Evolutionary conservation across 2,797 vertebrate genomes (phyloP), one percentile per base, ranked within the genome.

Genomic region (Spinibarbus caldwelli): DNA sequence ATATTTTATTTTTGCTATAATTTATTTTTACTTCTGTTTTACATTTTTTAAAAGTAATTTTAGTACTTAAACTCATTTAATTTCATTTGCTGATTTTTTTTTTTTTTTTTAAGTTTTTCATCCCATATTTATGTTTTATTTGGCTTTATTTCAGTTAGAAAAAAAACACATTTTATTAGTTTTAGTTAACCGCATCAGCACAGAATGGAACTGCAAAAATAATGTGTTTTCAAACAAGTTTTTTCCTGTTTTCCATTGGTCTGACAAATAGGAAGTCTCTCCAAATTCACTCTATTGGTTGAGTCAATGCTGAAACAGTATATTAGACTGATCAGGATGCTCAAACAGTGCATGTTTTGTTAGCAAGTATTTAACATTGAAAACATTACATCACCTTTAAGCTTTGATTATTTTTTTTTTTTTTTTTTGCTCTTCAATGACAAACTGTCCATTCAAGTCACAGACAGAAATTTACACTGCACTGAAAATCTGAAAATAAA

Each of bases 401-500:
- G 8, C 31, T 36, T 52, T 12, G 0, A 21, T 21, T 12, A 6
- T 38, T 49, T 49, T 12, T 11, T 38, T 49, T 49, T 41, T 41
- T 17, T 49, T 49, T 19, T 8, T 52, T 45, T 15, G 26, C 38
- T 36, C 8, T 64, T 84, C 64, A 78, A 78, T 84, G 36, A 84
- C 49, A 59, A 1, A 21, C 47, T 6, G 6, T 41, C 72, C 59
- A 7, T 82, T 31, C 14, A 59, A 23, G 52, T 43, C n/a, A 19
- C 3, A 52, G 14, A 75, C 43, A 23, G 9, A 36, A 62, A 52
- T 41, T 9, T 19, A 5, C 82, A 41, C 45, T 26, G 17, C 23
- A 23, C 36, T 26, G 72, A 38, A 52, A 71, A 75, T 73, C 80
- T 75, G 43, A 66, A 80, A 41, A 75, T 75, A 38, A 77, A 59